phyloP scores from a whole-genome alignment of 2,113 vertebrate species.

The Nematolebias whitei region DNA sequence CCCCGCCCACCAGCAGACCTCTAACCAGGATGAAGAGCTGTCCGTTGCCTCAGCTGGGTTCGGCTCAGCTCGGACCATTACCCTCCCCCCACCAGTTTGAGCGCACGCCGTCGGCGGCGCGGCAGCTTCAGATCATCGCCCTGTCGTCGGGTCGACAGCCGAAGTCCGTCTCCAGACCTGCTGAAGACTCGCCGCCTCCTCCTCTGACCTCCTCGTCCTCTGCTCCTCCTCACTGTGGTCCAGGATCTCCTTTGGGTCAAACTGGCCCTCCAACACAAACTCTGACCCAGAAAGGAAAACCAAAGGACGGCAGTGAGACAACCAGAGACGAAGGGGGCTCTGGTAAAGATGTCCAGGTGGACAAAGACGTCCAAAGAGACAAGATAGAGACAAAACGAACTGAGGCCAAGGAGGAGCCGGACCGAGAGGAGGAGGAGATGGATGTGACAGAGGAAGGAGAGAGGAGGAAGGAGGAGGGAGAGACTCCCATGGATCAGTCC shows the following conservation, averaged over 20 bases:
- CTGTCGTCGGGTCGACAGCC: slow-evolving; percentile 73
- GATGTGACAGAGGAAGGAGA: slow-evolving; percentile 54
- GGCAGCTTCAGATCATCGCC: slow-evolving; percentile 80
- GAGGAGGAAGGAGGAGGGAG: slow-evolving; percentile 28
- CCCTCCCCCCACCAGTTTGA: slow-evolving; percentile 49
- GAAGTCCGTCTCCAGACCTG: slow-evolving; percentile 2
- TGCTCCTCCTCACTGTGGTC: slow-evolving; percentile 54
- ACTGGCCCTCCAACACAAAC: slow-evolving; percentile 13
- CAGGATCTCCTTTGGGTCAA: slow-evolving; percentile 51
- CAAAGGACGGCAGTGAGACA: slow-evolving; percentile 21
- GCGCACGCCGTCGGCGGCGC: slow-evolving; percentile 71
- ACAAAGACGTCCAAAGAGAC: slow-evolving; percentile 56
- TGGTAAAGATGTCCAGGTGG: slow-evolving; percentile 19
- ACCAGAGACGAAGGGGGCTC: background rate
- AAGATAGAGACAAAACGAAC: slow-evolving; percentile 29
- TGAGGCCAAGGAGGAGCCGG: background rate
- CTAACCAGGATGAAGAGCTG: slow-evolving; percentile 51
- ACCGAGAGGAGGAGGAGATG: slow-evolving; percentile 42
- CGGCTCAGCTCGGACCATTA: slow-evolving; percentile 42
- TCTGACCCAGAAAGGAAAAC: slow-evolving; percentile 29
- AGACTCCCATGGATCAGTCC: slow-evolving; percentile 55
- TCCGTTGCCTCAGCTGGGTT: slow-evolving; percentile 47
- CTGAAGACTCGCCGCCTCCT: slow-evolving; percentile 34
- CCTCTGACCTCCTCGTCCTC: slow-evolving; percentile 60
- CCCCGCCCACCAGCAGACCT: slow-evolving; percentile 34